Percentiles rank a stretch among this genome's conserved stretches.
These are phyloP conservation scores for Tokudaia tokunoshimensis DNA, from an alignment of 2,797 vertebrate species.

Conservation along the genomic window DNA sequence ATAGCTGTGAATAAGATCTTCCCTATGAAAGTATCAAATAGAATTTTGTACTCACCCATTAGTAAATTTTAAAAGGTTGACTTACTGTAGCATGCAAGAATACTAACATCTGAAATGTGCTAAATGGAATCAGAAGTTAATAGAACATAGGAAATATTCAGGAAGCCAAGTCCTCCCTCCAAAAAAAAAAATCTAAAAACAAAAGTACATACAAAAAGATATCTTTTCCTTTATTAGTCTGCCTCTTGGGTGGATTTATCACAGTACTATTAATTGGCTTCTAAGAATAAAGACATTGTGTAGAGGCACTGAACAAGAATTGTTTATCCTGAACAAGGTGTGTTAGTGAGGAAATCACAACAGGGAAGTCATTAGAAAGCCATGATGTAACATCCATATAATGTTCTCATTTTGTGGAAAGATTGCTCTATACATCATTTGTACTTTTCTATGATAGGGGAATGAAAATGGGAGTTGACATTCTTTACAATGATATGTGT, in stretches of 20 bases:
- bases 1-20: background rate
- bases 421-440: background rate
- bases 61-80: background rate
- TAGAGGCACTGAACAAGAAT: background rate
- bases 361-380: background rate
- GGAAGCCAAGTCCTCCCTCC: background rate
- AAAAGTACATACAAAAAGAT: background rate
- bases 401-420: background rate
- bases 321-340: background rate
- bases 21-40: background rate
- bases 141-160: background rate
- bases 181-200: background rate
- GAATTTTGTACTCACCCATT: background rate
- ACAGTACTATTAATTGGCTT: background rate
- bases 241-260: background rate
- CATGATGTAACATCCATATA: background rate
- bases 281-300: background rate
- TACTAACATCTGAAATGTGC: constrained; percentile 12
- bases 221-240: background rate
- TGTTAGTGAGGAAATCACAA: background rate
- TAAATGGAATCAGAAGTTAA: background rate
- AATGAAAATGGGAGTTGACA: background rate
- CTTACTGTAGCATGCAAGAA: background rate
- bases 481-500: background rate
- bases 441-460: background rate